Percentiles rank a stretch among this genome's conserved stretches.
These are phyloP conservation scores for Gasteruption jaculator DNA, from an alignment of 2,888 invertebrate genomes.

Conservation along the genomic window DNA sequence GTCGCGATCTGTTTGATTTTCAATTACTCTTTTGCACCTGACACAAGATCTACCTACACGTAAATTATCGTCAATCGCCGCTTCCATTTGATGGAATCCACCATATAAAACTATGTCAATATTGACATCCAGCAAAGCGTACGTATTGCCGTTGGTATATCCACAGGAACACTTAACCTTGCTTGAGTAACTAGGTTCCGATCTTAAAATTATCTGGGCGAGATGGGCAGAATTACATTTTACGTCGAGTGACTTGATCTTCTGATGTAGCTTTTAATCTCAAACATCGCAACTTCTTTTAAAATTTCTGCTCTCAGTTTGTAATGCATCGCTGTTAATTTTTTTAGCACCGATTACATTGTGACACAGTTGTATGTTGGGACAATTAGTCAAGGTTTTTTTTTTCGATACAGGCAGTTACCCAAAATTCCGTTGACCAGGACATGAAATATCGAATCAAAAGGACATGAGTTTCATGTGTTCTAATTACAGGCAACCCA, in stretches of 20 bases:
- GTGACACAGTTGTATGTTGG: not conserved
- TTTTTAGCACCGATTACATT: not conserved
- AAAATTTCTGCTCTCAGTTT: not conserved
- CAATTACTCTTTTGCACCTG: not conserved
- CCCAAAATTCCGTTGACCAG: not conserved
- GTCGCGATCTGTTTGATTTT: not conserved
- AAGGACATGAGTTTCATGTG: not conserved
- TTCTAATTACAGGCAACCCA: not conserved
- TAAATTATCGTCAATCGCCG: constrained; percentile 6
- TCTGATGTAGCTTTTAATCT: not conserved
- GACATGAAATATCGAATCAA: constrained; percentile 3
- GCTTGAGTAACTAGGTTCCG: not conserved
- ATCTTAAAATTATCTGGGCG: not conserved
- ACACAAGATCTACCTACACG: not conserved
- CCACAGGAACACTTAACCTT: constrained; percentile 1
- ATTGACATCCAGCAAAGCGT: not conserved
- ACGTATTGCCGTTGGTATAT: not conserved
- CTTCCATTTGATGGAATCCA: constrained; percentile 1
- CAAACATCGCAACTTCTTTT: not conserved
- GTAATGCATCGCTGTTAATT: not conserved
- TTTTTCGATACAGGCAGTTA: not conserved
- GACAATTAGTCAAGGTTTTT: not conserved
- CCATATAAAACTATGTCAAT: constrained; percentile 2
- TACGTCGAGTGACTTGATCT: not conserved
- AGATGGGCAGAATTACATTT: constrained; percentile 7